These are phyloP conservation scores for Sycophila sp. DNA, from an alignment of 1,140 invertebrate species.

Conservation along the genomic window DNA sequence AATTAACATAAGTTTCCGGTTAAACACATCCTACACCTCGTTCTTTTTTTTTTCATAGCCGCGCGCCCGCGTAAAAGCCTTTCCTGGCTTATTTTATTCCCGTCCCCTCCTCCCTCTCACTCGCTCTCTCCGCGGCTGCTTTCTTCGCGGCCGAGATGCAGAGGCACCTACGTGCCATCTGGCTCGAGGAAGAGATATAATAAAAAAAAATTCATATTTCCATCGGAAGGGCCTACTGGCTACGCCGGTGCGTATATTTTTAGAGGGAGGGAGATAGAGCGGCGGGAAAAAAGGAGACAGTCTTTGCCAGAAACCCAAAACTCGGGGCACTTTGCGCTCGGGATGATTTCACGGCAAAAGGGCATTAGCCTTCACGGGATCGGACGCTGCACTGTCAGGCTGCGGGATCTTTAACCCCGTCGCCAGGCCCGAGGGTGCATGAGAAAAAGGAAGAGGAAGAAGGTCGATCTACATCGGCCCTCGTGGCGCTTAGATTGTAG, in stretches of 20 bases:
- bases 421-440: neutral
- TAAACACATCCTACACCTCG: neutral
- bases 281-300: neutral
- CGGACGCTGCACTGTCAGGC: too few species aligned
- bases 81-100: conserved; percentile 44
- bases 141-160: conserved; percentile 44
- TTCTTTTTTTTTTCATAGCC: conserved; percentile 36
- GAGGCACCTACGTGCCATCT: conserved; percentile 55
- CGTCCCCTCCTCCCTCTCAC: neutral
- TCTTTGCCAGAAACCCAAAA: conserved; percentile 31
- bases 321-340: conserved; percentile 27
- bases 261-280: conserved; percentile 37
- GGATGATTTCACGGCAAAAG: neutral
- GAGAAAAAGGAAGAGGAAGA: conserved; percentile 24
- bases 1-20: conserved; percentile 27
- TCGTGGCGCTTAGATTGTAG: too few species aligned
- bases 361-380: conserved; percentile 21
- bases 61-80: conserved; percentile 18
- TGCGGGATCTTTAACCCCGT: conserved; percentile 21
- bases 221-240: conserved; percentile 58
- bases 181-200: conserved; percentile 51
- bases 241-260: conserved; percentile 45
- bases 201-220: conserved; percentile 54
- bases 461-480: too few species aligned
- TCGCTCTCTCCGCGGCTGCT: conserved; percentile 39